Evolutionary conservation across 2,888 invertebrate species (phyloP).

Genomic region (Eupsilia transversa): DNA sequence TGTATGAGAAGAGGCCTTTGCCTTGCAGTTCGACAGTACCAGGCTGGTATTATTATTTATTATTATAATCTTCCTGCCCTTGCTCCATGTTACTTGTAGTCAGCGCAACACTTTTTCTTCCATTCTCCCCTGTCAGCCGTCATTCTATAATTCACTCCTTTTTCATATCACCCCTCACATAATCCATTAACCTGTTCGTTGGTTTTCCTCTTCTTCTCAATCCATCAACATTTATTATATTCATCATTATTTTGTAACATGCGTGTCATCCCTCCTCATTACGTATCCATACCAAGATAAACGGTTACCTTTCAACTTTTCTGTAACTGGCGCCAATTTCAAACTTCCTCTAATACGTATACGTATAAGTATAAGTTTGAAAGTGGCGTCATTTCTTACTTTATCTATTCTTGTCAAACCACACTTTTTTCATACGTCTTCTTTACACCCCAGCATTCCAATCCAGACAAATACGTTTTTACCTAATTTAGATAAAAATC

Average conservation of each 20-base stretch:
- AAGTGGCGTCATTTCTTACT: neutral
- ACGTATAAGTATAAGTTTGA: too few species aligned
- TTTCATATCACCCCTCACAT: neutral
- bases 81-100: neutral
- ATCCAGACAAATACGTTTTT: neutral
- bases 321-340: too few species aligned
- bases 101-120: neutral
- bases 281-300: neutral
- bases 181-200: neutral
- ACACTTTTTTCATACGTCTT: neutral
- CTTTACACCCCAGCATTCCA: neutral
- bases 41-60: neutral
- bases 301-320: neutral
- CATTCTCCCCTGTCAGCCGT: neutral
- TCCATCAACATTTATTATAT: neutral
- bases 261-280: neutral
- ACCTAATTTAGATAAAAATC: slow-evolving; percentile 7
- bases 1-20: neutral
- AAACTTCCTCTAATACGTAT: neutral
- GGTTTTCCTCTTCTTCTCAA: neutral
- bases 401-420: neutral
- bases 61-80: neutral
- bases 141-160: neutral
- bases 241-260: neutral
- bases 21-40: neutral